phyloP scores from a whole-genome alignment of 2,888 invertebrate genomes.

The Cephus sareptanus region DNA sequence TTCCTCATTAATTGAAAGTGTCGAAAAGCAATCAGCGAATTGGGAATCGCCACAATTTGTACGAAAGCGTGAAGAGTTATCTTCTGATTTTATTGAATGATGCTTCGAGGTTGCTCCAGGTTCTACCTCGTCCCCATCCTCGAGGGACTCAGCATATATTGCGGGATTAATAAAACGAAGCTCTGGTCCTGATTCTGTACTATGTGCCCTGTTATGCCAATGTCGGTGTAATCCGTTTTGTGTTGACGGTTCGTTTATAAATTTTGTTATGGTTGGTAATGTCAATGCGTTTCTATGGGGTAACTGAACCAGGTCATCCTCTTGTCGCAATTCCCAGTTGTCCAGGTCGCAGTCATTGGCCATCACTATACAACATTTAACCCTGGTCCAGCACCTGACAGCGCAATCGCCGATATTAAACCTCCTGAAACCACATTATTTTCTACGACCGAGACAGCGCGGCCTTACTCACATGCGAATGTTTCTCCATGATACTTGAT shows the following conservation, averaged over 20 bases:
- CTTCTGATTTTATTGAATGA: constrained; percentile 32
- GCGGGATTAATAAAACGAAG: constrained; percentile 72
- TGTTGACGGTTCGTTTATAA: neutral
- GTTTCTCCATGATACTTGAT: constrained; percentile 39
- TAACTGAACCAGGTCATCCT: constrained; percentile 15
- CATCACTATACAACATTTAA: constrained; percentile 39
- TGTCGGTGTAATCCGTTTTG: neutral
- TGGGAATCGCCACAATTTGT: constrained; percentile 49
- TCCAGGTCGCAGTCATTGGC: constrained; percentile 43
- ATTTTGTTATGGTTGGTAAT: neutral
- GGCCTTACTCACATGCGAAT: constrained; percentile 26
- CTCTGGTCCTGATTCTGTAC: constrained; percentile 29
- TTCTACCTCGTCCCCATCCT: constrained; percentile 55
- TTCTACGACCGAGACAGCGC: neutral
- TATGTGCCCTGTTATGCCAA: neutral
- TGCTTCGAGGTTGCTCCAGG: constrained; percentile 41
- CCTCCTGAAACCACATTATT: constrained; percentile 1
- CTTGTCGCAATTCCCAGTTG: constrained; percentile 38
- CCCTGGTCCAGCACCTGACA: constrained; percentile 30
- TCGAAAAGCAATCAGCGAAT: constrained; percentile 30
- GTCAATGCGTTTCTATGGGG: neutral
- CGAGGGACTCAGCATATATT: constrained; percentile 70
- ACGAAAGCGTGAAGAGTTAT: constrained; percentile 27
- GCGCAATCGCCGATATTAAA: constrained; percentile 10
- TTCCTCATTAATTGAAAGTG: constrained; percentile 13